These are phyloP conservation scores for Guaruba guarouba DNA, from an alignment of 2,113 vertebrate species.

Conservation along the genomic window DNA sequence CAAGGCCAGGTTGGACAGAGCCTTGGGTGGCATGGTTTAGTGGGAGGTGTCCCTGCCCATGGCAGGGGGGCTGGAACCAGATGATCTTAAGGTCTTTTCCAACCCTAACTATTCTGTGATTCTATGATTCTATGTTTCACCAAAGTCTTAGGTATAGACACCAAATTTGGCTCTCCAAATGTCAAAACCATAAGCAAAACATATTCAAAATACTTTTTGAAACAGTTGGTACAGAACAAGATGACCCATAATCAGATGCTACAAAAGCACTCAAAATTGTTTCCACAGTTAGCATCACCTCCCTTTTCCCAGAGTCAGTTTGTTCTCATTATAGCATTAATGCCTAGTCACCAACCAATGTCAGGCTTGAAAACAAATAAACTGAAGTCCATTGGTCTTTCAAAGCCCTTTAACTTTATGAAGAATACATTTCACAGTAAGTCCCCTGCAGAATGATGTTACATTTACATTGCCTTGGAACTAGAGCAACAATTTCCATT, in stretches of 20 bases:
- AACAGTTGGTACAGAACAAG: neutral
- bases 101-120: too few relatives aligned
- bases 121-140: neutral
- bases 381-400: neutral
- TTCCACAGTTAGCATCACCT: neutral
- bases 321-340: neutral
- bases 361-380: neutral
- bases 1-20: too few relatives aligned
- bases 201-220: neutral
- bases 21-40: too few relatives aligned
- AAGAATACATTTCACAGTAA: neutral
- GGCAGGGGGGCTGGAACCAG: too few relatives aligned
- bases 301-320: neutral
- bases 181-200: neutral
- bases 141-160: neutral
- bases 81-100: too few relatives aligned
- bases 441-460: rapidly evolving
- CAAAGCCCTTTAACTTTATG: neutral
- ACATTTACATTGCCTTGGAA: rapidly evolving
- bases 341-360: neutral
- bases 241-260: neutral
- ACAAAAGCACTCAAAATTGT: neutral
- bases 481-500: neutral
- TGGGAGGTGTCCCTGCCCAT: too few relatives aligned
- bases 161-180: neutral